Evolutionary conservation across 2,113 vertebrate species (phyloP).

Genomic region (Spermophilus dauricus): DNA sequence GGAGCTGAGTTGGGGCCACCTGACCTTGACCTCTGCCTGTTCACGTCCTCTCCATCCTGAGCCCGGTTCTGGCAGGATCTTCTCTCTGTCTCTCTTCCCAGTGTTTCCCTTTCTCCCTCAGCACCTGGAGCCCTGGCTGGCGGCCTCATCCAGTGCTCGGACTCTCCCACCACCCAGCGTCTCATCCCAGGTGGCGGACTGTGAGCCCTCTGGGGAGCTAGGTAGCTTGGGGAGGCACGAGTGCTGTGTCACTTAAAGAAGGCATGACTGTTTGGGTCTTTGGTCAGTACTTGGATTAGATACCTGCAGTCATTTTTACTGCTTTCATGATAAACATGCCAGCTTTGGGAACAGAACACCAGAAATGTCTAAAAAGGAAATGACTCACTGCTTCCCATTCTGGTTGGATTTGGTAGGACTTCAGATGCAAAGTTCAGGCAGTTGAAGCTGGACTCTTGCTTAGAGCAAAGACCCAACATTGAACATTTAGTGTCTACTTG

Average conservation of each 20-base stretch:
- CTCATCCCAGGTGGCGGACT: neutral
- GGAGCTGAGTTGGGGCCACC: neutral
- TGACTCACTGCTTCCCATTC: neutral
- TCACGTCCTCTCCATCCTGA: neutral
- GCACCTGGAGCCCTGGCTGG: neutral
- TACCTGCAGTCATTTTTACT: neutral
- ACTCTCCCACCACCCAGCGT: neutral
- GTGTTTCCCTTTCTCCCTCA: neutral
- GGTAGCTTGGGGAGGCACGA: neutral
- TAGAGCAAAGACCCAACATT: neutral
- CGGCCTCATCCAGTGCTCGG: no score
- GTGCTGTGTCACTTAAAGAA: neutral
- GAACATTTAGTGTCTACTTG: neutral
- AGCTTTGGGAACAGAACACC: neutral
- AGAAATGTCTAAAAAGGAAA: neutral
- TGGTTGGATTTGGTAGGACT: neutral
- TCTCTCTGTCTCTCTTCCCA: neutral
- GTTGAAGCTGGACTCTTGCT: neutral
- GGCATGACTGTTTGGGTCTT: neutral
- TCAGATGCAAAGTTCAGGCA: neutral
- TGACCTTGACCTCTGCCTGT: neutral
- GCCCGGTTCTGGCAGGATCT: neutral
- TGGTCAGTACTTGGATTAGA: neutral
- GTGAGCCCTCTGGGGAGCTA: neutral
- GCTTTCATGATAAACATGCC: neutral